phyloP scores from a whole-genome alignment of 2,113 vertebrate genomes.

The Leptobrachium leishanense region DNA sequence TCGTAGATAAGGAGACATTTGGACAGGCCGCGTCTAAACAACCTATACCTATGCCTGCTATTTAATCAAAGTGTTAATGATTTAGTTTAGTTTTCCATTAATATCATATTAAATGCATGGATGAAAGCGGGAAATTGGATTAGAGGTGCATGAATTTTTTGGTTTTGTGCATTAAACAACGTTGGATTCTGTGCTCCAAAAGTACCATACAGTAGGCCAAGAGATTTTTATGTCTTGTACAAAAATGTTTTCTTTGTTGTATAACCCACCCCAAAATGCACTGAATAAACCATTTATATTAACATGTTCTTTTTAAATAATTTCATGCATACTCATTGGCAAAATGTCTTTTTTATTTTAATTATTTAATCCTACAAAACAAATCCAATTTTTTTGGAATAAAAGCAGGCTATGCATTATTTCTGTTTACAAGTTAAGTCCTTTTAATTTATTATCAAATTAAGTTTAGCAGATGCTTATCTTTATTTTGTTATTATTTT shows the following conservation, averaged over 20 bases:
- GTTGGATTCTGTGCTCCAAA: slow-evolving; percentile 91
- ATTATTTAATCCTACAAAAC: not conserved
- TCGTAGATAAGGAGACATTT: slow-evolving; percentile 81
- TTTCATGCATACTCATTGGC: not conserved
- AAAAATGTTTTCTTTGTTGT: slow-evolving; percentile 92
- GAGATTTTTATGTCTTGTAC: slow-evolving; percentile 78
- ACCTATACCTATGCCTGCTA: slow-evolving; percentile 83
- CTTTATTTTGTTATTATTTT: slow-evolving; percentile 22
- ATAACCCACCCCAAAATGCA: slow-evolving; percentile 96
- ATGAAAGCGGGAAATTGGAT: slow-evolving; percentile 88
- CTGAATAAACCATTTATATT: slow-evolving; percentile 97
- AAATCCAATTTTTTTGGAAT: slow-evolving; percentile 10
- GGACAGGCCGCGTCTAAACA: slow-evolving; percentile 80
- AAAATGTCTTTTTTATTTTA: not conserved
- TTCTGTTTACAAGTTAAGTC: slow-evolving; percentile 41
- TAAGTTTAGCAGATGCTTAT: slow-evolving; percentile 9
- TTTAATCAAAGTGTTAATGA: slow-evolving; percentile 74
- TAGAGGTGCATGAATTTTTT: slow-evolving; percentile 97
- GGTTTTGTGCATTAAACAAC: slow-evolving; percentile 93
- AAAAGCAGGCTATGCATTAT: slow-evolving; percentile 43
- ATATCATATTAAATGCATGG: slow-evolving; percentile 97
- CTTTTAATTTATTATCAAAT: slow-evolving; percentile 33
- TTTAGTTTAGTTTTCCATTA: slow-evolving; percentile 82
- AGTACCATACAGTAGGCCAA: slow-evolving; percentile 77
- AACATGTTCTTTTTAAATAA: slow-evolving; percentile 76